Percentiles rank a stretch among this genome's conserved stretches.
phyloP scores from a whole-genome alignment of 1,140 invertebrate species.

The Bombus balteatus region DNA sequence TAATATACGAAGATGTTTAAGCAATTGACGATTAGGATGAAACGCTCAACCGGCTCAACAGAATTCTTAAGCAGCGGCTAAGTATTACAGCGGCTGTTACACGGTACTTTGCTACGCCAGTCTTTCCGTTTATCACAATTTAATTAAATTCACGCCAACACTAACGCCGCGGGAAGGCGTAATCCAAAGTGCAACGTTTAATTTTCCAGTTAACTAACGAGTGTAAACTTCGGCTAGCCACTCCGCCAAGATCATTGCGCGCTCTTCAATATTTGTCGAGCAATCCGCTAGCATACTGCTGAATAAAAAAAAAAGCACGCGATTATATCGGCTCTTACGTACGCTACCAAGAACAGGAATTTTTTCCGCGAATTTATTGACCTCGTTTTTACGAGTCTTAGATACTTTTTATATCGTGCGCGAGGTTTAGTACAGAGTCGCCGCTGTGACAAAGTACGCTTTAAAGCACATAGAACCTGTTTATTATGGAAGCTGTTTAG shows the following conservation, averaged over 20 bases:
- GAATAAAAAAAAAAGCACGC: background rate
- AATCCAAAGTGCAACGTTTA: conserved; percentile 52
- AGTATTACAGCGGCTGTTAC: background rate
- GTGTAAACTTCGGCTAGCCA: conserved; percentile 38
- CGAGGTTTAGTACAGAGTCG: background rate
- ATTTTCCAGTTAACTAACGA: conserved; percentile 52
- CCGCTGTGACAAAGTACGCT: background rate
- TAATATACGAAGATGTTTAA: background rate
- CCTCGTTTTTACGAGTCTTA: background rate
- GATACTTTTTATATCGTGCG: too few species aligned
- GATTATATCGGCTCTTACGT: background rate
- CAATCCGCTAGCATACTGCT: conserved; percentile 21
- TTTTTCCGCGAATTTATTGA: conserved; percentile 8
- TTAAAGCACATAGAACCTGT: background rate
- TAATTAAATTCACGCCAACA: conserved; percentile 43
- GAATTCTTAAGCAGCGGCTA: background rate
- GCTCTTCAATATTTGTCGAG: conserved; percentile 58
- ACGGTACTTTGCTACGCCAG: conserved; percentile 14
- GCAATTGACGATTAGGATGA: background rate
- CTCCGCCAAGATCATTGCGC: conserved; percentile 25
- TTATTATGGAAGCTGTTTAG: background rate
- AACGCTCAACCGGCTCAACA: too few species aligned
- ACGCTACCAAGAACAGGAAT: background rate
- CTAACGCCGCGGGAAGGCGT: background rate
- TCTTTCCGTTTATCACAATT: conserved; percentile 37